phyloP scores from a whole-genome alignment of 2,113 vertebrate genomes.

The Cynocephalus volans region DNA sequence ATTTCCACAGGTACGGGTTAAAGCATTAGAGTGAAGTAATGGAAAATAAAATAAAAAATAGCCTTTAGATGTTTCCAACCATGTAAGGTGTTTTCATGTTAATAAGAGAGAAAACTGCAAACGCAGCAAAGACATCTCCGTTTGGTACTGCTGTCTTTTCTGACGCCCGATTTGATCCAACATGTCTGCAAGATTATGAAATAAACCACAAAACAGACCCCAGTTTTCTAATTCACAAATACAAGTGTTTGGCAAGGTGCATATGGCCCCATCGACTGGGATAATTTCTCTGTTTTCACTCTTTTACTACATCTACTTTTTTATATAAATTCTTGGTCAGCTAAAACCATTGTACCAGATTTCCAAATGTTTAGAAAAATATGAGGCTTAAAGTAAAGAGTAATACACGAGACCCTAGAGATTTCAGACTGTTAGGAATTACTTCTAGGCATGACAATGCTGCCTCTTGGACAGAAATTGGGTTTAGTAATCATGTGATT shows the following conservation, averaged over 20 bases:
- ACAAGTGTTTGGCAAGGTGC: neutral
- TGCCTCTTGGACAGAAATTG: neutral
- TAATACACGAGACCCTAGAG: neutral
- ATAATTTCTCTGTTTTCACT: neutral
- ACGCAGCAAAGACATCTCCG: constrained; percentile 66
- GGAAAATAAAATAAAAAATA: constrained; percentile 81
- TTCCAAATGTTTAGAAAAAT: constrained; percentile 25
- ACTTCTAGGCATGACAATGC: neutral
- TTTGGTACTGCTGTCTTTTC: constrained; percentile 21
- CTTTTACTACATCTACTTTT: neutral
- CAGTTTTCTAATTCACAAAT: neutral
- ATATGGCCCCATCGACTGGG: neutral
- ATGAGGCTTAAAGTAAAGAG: neutral
- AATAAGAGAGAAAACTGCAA: constrained; percentile 81
- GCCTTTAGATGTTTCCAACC: constrained; percentile 81
- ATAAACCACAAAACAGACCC: constrained; percentile 11
- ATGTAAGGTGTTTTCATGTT: constrained; percentile 82
- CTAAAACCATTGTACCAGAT: neutral
- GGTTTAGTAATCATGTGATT: neutral
- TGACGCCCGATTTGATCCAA: constrained; percentile 45
- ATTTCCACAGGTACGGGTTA: constrained; percentile 81
- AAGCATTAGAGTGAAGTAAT: constrained; percentile 73
- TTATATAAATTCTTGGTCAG: neutral
- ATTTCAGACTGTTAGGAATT: neutral
- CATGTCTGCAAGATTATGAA: constrained; percentile 46